Conservation (phyloP, 2,113 vertebrate species). For the Siniperca chuatsi region DNA sequence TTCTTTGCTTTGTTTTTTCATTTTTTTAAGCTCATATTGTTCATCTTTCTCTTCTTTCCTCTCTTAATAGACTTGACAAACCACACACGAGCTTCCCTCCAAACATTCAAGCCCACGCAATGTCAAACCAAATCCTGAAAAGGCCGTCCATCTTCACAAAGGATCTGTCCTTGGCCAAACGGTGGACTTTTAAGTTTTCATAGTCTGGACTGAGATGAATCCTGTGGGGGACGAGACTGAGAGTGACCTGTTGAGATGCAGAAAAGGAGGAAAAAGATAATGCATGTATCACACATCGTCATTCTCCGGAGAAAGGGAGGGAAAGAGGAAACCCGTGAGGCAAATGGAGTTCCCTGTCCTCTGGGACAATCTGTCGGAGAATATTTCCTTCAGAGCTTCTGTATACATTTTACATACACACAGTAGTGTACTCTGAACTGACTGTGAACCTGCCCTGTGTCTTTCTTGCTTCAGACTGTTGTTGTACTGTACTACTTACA, state of each 20-base stretch:
- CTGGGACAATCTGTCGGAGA: slow-evolving; percentile 47
- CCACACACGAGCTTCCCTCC: slow-evolving; percentile 23
- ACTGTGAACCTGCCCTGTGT: slow-evolving; percentile 57
- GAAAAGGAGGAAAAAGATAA: slow-evolving; percentile 14
- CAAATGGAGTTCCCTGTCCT: slow-evolving; percentile 70
- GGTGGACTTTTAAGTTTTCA: slow-evolving; percentile 37
- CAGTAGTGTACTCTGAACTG: slow-evolving; percentile 68
- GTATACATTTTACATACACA: slow-evolving; percentile 60
- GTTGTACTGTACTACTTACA: slow-evolving; percentile 27
- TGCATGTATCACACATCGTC: slow-evolving; percentile 52
- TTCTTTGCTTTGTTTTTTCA: background rate
- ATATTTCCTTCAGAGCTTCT: slow-evolving; percentile 43
- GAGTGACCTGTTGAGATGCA: slow-evolving; percentile 50
- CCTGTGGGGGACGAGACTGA: slow-evolving; percentile 1
- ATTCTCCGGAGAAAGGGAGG: slow-evolving; percentile 1
- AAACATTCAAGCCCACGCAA: slow-evolving; percentile 19
- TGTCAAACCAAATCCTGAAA: slow-evolving; percentile 16
- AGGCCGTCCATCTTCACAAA: slow-evolving; percentile 1
- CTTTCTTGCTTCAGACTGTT: slow-evolving; percentile 36
- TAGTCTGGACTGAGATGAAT: slow-evolving; percentile 24
- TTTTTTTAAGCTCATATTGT: slow-evolving; percentile 15
- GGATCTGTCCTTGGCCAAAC: slow-evolving; percentile 6
- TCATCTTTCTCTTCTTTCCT: slow-evolving; percentile 17
- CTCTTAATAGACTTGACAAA: slow-evolving; percentile 52
- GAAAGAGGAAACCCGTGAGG: slow-evolving; percentile 36